Evolutionary conservation across 2,888 invertebrate genomes (phyloP).

Genomic region (Itoplectis maculator): DNA sequence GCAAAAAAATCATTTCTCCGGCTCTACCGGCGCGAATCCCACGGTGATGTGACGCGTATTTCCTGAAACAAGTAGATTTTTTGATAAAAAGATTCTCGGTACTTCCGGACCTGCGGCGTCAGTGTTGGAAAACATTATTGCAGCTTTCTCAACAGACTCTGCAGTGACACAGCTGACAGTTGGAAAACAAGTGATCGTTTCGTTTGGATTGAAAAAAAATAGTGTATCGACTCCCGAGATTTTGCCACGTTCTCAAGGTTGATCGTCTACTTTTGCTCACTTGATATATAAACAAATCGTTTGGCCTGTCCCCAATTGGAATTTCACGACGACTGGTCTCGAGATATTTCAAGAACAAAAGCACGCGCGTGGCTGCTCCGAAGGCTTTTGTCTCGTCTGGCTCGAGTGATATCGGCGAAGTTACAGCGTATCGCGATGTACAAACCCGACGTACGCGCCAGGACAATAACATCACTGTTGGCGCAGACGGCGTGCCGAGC

Average conservation of each 20-base stretch:
- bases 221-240: conserved; percentile 19
- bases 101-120: not conserved
- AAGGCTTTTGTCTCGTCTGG: conserved; percentile 55
- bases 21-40: too few relatives aligned
- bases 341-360: conserved; percentile 69
- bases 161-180: not conserved
- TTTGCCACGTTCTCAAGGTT: conserved; percentile 55
- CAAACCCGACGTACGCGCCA: not conserved
- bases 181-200: not conserved
- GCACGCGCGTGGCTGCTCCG: conserved; percentile 25
- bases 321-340: conserved; percentile 67
- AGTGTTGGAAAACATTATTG: not conserved
- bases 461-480: not conserved
- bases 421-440: conserved; percentile 2
- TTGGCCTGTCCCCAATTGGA: conserved; percentile 79
- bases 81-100: not conserved
- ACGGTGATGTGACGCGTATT: too few relatives aligned
- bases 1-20: too few relatives aligned
- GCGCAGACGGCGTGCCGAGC: not conserved
- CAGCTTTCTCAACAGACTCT: not conserved
- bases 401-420: conserved; percentile 66
- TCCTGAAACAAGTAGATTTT: too few relatives aligned
- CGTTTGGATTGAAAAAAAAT: not conserved
- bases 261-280: conserved; percentile 53
- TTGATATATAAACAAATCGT: conserved; percentile 74